These are phyloP conservation scores for Hycleus phaleratus DNA, from an alignment of 1,140 invertebrate species.

Conservation along the genomic window DNA sequence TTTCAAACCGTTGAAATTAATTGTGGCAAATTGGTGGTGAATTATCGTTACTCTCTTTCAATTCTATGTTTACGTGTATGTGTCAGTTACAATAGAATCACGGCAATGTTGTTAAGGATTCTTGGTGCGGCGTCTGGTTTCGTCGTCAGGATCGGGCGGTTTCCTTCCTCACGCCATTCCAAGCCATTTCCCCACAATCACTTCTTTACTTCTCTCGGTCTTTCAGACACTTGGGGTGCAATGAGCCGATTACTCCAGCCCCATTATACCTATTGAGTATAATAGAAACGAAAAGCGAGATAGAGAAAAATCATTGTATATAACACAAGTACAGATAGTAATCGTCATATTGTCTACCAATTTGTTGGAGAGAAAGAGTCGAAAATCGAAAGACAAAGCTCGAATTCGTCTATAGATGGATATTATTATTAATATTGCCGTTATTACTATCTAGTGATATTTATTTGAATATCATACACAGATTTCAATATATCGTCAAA, in stretches of 20 bases:
- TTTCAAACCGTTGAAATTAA: too few species aligned
- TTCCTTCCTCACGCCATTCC: slow-evolving; percentile 33
- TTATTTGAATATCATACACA: not conserved
- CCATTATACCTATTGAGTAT: slow-evolving; percentile 24
- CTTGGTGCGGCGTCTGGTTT: not conserved
- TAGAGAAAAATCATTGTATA: slow-evolving; percentile 20
- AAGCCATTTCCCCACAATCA: slow-evolving; percentile 34
- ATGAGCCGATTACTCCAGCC: slow-evolving; percentile 29
- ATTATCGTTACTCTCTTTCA: too few species aligned
- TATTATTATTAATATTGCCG: too few species aligned
- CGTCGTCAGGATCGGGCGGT: slow-evolving; percentile 19
- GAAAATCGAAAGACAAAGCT: slow-evolving; percentile 1
- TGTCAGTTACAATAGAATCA: too few species aligned
- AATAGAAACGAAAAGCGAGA: slow-evolving; percentile 8
- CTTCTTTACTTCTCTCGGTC: slow-evolving; percentile 24
- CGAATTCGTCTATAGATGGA: not conserved
- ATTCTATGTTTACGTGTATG: too few species aligned
- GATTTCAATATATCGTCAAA: slow-evolving; percentile 10
- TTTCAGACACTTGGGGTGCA: slow-evolving; percentile 31
- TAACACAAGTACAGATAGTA: slow-evolving; percentile 15
- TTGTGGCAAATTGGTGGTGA: too few species aligned
- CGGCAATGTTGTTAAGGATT: too few species aligned
- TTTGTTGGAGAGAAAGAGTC: slow-evolving; percentile 15
- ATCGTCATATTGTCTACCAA: slow-evolving; percentile 19
- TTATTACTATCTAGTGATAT: not conserved